phyloP scores from a whole-genome alignment of 2,797 vertebrate species.

The Spheniscus humboldti region DNA sequence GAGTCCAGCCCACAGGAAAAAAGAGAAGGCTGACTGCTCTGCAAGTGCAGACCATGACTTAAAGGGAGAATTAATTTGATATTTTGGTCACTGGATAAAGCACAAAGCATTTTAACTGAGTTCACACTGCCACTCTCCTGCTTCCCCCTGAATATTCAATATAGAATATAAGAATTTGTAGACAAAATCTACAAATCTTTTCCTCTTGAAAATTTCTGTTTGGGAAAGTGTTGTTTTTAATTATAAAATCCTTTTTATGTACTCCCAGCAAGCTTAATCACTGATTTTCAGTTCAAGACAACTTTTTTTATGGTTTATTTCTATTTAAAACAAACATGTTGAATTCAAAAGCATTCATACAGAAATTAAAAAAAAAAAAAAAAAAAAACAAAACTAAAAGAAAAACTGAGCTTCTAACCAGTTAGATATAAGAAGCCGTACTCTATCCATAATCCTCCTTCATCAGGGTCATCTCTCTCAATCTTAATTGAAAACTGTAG shows the following conservation, averaged over 20 bases:
- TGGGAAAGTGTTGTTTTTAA: neutral
- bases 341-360: neutral
- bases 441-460: neutral
- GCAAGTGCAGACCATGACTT: accelerated
- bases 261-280: neutral
- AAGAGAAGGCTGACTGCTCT: neutral
- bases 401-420: neutral
- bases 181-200: neutral
- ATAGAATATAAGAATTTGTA: neutral
- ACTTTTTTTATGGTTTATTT: neutral
- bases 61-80: neutral
- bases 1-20: neutral
- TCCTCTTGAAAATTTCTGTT: neutral
- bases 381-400: neutral
- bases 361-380: neutral
- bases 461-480: neutral
- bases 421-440: neutral
- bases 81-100: neutral
- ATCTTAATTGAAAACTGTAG: neutral
- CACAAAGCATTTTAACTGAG: neutral
- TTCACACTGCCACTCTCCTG: neutral
- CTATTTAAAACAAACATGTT: neutral
- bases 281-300: neutral
- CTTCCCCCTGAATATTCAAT: accelerated
- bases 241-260: neutral